phyloP scores from a whole-genome alignment of 1,140 invertebrate genomes.

The Macrocentrus cingulum region DNA sequence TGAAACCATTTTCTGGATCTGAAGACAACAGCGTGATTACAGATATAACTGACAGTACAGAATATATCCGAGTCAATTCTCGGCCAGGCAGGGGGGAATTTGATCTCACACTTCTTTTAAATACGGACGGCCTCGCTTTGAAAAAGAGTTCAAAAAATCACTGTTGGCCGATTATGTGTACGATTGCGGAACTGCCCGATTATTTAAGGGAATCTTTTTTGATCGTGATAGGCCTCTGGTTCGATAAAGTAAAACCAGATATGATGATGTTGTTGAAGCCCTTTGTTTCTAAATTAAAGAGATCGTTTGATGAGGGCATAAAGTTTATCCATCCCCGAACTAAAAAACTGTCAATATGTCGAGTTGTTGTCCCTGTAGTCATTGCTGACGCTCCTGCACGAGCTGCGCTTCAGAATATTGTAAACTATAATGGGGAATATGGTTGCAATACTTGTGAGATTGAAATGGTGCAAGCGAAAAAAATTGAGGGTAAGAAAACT shows the following conservation, averaged over 20 bases:
- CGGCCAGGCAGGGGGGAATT: constrained; percentile 12
- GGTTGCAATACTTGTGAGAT: constrained; percentile 20
- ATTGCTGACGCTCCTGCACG: constrained; percentile 24
- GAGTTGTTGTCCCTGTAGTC: constrained; percentile 20
- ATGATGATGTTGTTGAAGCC: constrained; percentile 23
- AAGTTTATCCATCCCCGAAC: constrained; percentile 12
- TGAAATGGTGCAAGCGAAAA: not conserved
- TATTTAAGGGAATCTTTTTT: constrained; percentile 19
- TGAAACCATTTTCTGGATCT: not conserved
- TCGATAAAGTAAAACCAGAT: constrained; percentile 16
- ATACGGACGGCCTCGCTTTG: constrained; percentile 28
- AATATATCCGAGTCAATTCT: constrained; percentile 28
- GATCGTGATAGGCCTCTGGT: constrained; percentile 19
- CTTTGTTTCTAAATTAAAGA: constrained; percentile 11
- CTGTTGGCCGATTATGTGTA: constrained; percentile 26
- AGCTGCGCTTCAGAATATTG: constrained; percentile 22
- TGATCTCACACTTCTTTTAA: constrained; percentile 29
- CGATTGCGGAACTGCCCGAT: constrained; percentile 26
- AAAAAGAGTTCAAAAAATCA: constrained; percentile 26
- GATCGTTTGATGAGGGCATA: constrained; percentile 12
- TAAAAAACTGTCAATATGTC: not conserved
- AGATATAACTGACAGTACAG: constrained; percentile 27
- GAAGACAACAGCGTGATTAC: constrained; percentile 3
- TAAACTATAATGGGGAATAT: constrained; percentile 14
- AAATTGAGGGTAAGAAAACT: not conserved